Evolutionary conservation across 2,113 vertebrate species (phyloP).

Genomic region (Corythaixoides concolor): DNA sequence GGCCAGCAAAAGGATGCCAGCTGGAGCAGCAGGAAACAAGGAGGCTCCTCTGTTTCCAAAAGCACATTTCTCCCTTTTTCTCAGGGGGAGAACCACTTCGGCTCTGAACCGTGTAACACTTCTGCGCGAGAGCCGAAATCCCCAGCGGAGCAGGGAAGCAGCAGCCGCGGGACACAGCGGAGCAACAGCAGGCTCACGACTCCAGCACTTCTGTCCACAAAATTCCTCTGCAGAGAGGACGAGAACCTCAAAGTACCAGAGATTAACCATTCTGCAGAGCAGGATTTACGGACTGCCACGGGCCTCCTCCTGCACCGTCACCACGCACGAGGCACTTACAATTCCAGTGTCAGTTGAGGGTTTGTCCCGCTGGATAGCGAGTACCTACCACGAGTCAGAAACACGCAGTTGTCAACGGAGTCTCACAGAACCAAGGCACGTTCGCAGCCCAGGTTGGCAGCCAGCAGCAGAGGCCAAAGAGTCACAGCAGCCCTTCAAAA

Average conservation of each 20-base stretch:
- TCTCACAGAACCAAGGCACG: not conserved
- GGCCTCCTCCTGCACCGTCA: not conserved
- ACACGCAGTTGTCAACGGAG: rapidly evolving
- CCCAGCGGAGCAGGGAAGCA: not conserved
- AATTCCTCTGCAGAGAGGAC: not conserved
- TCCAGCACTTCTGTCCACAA: not conserved
- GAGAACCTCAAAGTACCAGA: not conserved
- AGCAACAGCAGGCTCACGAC: not conserved
- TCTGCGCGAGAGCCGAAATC: not conserved
- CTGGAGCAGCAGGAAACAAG: constrained; percentile 56
- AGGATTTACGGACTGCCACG: not conserved
- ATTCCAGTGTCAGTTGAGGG: not conserved
- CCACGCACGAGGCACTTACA: not conserved
- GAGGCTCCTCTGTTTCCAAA: constrained; percentile 21
- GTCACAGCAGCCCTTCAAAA: not conserved
- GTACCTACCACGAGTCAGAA: not conserved
- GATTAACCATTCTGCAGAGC: not conserved
- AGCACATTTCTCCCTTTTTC: not conserved
- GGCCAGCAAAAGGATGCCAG: constrained; percentile 44
- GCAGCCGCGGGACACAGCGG: not conserved
- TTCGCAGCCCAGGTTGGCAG: not conserved
- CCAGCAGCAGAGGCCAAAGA: not conserved
- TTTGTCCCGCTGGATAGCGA: not conserved
- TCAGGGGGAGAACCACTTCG: not conserved
- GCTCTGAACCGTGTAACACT: not conserved